Base-by-base conservation (phyloP, 2,113 vertebrate genomes). In the Charadrius vociferus region DNA sequence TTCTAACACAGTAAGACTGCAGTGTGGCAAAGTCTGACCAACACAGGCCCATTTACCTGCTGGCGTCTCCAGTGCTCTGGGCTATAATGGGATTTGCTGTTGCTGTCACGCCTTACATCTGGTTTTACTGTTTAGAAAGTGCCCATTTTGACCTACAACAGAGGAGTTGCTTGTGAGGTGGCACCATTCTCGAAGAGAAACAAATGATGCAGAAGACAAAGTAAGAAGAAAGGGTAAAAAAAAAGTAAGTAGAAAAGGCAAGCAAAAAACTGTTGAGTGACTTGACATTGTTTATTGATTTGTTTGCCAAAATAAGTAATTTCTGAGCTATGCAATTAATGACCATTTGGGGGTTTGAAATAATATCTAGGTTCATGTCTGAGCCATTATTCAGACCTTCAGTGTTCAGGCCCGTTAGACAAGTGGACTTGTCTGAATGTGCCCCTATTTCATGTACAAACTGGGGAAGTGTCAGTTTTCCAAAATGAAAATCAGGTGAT, bases 1-100 rank as follows among this genome's bases (percentile, higher is more conserved):
- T 96, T 86, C 37, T 81, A 95, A 47, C 62, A 91, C 77, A 95
- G 65, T 89, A 45, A 70, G 49, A 26, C 43, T 89, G 70, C 62
- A 91, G 62, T 61, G 36, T 68, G 58, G 37, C 23, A 43, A 27
- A 49, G 26, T 30, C 41, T 70, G 45, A 58, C 32, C 61, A 80
- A 58, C 89, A 88, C 66, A 89, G 86, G 12, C 39, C 45, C 74
- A 73, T 90, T 94, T 86, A 89, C 78, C 66, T 68, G 39, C 70
- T 56, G 81, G 30, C 1, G 0, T 61, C 63, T 84, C 77, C 70
- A 49, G 39, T 3, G 7, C 12, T 41, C 1, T 2, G n/a, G 30
- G 39, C 34, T 82, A 8, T 19, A 72, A 36, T 20, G 56, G 61
- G 24, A 34, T 89, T 90, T 95, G 63, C 22, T 91, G 43, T 73